Conservation (phyloP, 2,113 vertebrate genomes). For the Rhagologus leucostigma region DNA sequence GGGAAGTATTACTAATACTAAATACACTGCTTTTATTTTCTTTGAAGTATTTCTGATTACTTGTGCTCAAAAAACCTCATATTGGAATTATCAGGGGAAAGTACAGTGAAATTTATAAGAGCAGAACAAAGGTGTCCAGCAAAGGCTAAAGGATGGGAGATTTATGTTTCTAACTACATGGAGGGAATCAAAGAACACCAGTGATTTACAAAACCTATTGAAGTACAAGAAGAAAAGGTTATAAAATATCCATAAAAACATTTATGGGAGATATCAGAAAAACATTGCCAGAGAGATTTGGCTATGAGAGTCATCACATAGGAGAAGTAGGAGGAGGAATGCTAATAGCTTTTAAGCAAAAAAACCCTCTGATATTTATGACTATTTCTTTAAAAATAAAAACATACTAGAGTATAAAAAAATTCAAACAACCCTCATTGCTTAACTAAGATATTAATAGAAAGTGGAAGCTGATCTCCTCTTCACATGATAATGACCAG, state of each 20-base stretch:
- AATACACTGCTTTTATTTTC: not conserved
- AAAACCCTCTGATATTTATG: not conserved
- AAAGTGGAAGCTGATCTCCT: not conserved
- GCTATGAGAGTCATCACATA: not conserved
- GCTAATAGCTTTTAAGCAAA: not conserved
- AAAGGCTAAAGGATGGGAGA: not conserved
- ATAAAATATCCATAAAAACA: not conserved
- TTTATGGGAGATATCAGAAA: not conserved
- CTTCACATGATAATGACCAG: not conserved
- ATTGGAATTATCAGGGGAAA: not conserved
- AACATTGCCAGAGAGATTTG: not conserved
- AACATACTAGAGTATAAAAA: not conserved
- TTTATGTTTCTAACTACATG: not conserved
- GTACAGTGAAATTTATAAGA: not conserved
- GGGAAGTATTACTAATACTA: not conserved
- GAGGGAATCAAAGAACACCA: not conserved
- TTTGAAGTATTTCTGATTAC: not conserved
- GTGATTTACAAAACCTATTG: not conserved
- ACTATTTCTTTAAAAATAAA: not conserved
- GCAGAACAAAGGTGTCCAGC: not conserved
- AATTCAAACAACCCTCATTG: not conserved
- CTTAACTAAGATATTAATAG: not conserved
- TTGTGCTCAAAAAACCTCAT: not conserved
- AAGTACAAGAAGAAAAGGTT: not conserved
- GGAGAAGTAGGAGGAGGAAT: not conserved